A percentile compares a stretch with the other conserved stretches of the same genome.
These are phyloP conservation scores for Noctuana brunneofusca DNA, from an alignment of 2,888 invertebrate species.

Conservation along the genomic window DNA sequence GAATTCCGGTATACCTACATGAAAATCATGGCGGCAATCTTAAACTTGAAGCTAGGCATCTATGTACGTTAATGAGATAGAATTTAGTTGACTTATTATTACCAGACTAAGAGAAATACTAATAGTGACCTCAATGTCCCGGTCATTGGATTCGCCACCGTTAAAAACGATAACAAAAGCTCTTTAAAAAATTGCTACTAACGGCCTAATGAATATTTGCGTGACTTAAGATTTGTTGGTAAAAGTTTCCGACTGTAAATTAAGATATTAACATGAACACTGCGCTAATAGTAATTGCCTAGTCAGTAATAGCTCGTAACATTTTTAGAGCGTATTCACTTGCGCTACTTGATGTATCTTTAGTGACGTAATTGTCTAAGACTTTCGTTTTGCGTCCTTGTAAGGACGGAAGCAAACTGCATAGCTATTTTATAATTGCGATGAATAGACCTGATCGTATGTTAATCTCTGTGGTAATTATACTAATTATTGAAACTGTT, in stretches of 20 bases:
- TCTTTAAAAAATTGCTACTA: background rate
- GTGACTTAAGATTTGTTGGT: background rate
- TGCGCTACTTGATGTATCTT: background rate
- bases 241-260: background rate
- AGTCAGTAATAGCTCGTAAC: background rate
- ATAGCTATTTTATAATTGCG: background rate
- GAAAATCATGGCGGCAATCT: background rate
- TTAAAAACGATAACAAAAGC: no score
- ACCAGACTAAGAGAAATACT: no score
- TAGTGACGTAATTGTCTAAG: constrained; percentile 6
- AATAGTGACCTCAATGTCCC: no score
- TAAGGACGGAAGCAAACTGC: background rate
- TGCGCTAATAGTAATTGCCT: background rate
- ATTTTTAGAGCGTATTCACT: constrained; percentile 5
- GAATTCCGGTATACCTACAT: background rate
- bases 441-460: no score
- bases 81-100: no score
- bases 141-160: no score
- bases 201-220: background rate
- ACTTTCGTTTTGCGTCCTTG: background rate
- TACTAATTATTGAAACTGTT: background rate
- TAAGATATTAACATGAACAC: background rate
- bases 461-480: no score
- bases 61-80: background rate
- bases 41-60: background rate